Evolutionary conservation across 1,140 invertebrate species (phyloP).

Genomic region (Brachionus calyciflorus): DNA sequence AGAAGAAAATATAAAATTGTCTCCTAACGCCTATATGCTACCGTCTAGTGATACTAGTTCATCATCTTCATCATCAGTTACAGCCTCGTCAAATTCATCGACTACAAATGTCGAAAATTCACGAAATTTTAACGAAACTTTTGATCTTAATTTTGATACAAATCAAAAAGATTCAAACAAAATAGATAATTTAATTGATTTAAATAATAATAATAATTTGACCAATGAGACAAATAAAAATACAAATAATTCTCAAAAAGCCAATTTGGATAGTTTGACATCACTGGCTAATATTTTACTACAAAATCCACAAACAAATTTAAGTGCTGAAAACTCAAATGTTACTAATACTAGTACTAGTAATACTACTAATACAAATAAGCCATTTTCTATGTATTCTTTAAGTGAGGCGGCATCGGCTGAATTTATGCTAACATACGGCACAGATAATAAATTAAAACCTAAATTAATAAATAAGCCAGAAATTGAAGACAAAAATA

Average conservation of each 20-base stretch:
- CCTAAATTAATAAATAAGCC: background rate
- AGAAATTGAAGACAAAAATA: background rate
- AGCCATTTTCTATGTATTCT: background rate
- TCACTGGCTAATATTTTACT: slow-evolving; percentile 10
- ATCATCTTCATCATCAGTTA: background rate
- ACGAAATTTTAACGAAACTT: background rate
- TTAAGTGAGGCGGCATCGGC: slow-evolving; percentile 22
- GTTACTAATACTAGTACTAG: too few species aligned
- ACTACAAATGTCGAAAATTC: background rate
- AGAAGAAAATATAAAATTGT: slow-evolving; percentile 16
- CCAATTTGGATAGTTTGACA: slow-evolving; percentile 7
- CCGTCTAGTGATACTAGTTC: slow-evolving; percentile 1
- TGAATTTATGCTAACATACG: slow-evolving; percentile 7
- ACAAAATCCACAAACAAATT: background rate
- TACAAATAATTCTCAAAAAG: background rate
- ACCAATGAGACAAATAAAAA: background rate
- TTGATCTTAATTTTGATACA: background rate
- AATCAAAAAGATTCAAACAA: background rate
- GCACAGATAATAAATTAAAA: background rate
- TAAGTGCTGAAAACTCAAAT: background rate
- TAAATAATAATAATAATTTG: slow-evolving; percentile 8
- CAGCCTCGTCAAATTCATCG: background rate
- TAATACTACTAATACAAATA: too few species aligned
- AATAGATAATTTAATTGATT: background rate
- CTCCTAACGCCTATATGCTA: background rate